phyloP scores from a whole-genome alignment of 2,113 vertebrate species.

The Craseonycteris thonglongyai region DNA sequence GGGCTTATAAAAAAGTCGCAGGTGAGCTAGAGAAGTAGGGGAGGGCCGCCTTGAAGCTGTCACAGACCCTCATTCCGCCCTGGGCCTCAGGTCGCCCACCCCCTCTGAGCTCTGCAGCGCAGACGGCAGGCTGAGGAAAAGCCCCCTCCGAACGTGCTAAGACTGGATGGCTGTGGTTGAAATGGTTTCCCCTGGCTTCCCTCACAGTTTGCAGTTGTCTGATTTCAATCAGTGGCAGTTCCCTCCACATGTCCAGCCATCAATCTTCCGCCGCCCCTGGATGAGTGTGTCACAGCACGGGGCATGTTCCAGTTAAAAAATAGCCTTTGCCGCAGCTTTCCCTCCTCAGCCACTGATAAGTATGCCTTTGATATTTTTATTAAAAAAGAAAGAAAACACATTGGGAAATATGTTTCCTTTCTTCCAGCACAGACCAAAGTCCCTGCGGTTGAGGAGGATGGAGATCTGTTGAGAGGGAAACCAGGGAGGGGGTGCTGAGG shows the following conservation, averaged over 20 bases:
- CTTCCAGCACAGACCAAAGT: background rate
- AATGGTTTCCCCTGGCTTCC: constrained; percentile 80
- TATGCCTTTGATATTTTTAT: constrained; percentile 81
- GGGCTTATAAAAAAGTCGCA: constrained; percentile 53
- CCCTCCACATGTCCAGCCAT: constrained; percentile 85
- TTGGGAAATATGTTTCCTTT: constrained; percentile 70
- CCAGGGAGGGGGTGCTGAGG: background rate
- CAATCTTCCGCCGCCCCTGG: constrained; percentile 82
- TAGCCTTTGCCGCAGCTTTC: constrained; percentile 69
- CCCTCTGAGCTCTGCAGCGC: constrained; percentile 61
- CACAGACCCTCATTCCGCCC: constrained; percentile 45
- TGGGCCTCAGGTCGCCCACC: background rate
- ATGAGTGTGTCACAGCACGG: constrained; percentile 82
- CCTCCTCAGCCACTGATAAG: constrained; percentile 76
- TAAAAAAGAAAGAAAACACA: constrained; percentile 79
- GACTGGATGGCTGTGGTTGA: constrained; percentile 78
- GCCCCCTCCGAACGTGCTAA: constrained; percentile 69
- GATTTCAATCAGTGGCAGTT: constrained; percentile 87
- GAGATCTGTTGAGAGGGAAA: background rate
- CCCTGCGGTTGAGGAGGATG: constrained; percentile 12
- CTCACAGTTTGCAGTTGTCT: constrained; percentile 85
- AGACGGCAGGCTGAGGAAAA: constrained; percentile 70
- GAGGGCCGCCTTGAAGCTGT: constrained; percentile 15
- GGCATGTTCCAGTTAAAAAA: constrained; percentile 84
- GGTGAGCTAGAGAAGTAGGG: constrained; percentile 45